Evolutionary conservation across 2,797 vertebrate genomes (phyloP).

Genomic region (Lithobates pipiens): DNA sequence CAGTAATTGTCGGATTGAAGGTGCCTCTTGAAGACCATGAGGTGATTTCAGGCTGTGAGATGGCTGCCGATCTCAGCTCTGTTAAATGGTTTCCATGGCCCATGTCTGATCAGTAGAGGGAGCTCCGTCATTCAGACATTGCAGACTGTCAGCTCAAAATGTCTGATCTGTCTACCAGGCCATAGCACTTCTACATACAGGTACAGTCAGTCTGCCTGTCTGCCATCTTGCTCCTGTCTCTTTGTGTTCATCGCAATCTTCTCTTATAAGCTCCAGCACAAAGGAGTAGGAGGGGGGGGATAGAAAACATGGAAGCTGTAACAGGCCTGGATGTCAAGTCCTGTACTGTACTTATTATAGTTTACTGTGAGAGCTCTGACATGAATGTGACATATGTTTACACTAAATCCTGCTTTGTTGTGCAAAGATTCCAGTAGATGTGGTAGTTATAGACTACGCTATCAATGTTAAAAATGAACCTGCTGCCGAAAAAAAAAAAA

Average conservation of each 20-base stretch:
- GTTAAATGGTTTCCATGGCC: slow-evolving; percentile 76
- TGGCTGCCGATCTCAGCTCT: slow-evolving; percentile 75
- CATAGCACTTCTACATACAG: slow-evolving; percentile 67
- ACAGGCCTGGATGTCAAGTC: neutral
- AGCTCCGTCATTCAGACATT: slow-evolving; percentile 74
- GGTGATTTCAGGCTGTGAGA: slow-evolving; percentile 70
- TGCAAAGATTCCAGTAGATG: neutral
- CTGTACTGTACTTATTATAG: neutral
- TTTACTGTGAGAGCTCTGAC: neutral
- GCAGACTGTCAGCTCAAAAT: slow-evolving; percentile 71
- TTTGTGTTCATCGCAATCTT: neutral
- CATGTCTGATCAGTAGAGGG: slow-evolving; percentile 76
- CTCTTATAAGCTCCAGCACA: neutral
- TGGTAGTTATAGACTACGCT: neutral
- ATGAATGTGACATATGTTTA: neutral
- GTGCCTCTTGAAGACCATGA: slow-evolving; percentile 1
- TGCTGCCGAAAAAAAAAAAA: neutral
- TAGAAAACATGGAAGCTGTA: neutral
- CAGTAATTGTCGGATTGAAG: neutral
- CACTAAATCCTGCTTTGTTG: neutral
- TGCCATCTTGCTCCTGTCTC: neutral
- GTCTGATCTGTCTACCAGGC: slow-evolving; percentile 34
- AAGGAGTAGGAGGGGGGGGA: neutral
- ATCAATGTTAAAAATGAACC: neutral
- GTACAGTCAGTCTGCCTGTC: slow-evolving; percentile 57